Percentiles rank a stretch among this genome's conserved stretches.
Conservation (phyloP, 2,888 invertebrate genomes). For the Synergus gifuensis region DNA sequence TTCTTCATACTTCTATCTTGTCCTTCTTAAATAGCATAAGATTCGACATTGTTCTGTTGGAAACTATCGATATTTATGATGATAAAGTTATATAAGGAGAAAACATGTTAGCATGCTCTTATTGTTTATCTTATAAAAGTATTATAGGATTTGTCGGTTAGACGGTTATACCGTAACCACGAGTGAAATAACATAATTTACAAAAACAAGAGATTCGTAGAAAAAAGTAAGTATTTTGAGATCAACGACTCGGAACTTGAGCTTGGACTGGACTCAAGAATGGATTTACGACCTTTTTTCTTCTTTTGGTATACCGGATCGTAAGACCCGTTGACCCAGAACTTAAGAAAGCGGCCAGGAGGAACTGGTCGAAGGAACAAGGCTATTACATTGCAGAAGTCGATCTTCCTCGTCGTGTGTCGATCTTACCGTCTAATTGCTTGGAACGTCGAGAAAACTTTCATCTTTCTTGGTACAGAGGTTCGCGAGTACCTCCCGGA, state of each 20-base stretch:
- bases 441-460: constrained; percentile 66
- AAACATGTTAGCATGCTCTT: not conserved
- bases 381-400: constrained; percentile 52
- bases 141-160: not conserved
- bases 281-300: constrained; percentile 44
- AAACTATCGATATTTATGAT: not conserved
- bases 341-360: constrained; percentile 70
- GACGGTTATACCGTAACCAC: not conserved
- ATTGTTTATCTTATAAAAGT: not conserved
- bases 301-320: constrained; percentile 52
- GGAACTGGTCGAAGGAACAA: constrained; percentile 53
- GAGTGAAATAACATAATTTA: not conserved
- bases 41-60: not conserved
- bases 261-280: constrained; percentile 35
- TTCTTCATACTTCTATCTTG: not conserved
- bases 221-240: constrained; percentile 43
- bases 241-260: constrained; percentile 44
- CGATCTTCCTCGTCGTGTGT: constrained; percentile 55
- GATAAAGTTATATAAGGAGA: not conserved
- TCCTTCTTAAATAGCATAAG: not conserved
- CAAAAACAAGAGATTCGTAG: constrained; percentile 9
- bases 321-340: constrained; percentile 71
- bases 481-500: constrained; percentile 25
- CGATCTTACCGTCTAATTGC: constrained; percentile 70
- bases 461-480: constrained; percentile 59